These are phyloP conservation scores for Trimorus sp. DNA, from an alignment of 2,888 invertebrate genomes.

Conservation along the genomic window DNA sequence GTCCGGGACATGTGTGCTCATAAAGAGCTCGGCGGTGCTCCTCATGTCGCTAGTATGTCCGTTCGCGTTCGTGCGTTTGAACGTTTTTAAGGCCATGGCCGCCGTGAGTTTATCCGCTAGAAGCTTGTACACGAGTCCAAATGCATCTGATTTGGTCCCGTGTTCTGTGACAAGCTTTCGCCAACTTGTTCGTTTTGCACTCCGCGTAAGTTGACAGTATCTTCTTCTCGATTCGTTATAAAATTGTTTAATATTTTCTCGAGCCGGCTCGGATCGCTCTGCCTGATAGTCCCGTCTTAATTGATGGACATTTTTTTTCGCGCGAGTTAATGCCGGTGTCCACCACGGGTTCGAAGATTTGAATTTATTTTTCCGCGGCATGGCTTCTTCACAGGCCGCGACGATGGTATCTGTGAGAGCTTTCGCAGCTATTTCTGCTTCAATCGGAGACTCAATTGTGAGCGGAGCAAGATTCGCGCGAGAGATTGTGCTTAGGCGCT, in stretches of 20 bases:
- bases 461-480: conserved; percentile 29
- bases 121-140: conserved; percentile 63
- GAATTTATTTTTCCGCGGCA: conserved; percentile 42
- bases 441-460: conserved; percentile 14
- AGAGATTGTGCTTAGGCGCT: conserved; percentile 23
- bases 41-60: conserved; percentile 26
- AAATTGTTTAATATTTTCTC: neutral
- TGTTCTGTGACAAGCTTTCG: conserved; percentile 52
- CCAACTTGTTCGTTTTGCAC: conserved; percentile 31
- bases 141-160: conserved; percentile 48
- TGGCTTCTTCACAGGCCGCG: conserved; percentile 40
- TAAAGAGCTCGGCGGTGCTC: conserved; percentile 41
- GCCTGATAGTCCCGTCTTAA: conserved; percentile 27
- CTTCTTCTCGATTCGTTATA: neutral
- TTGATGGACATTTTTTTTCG: conserved; percentile 7
- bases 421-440: conserved; percentile 36
- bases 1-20: conserved; percentile 56
- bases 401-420: conserved; percentile 42
- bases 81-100: conserved; percentile 17
- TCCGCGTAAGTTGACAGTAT: conserved; percentile 4
- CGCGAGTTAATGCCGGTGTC: conserved; percentile 41
- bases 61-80: conserved; percentile 9
- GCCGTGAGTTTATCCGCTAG: conserved; percentile 44
- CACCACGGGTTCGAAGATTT: conserved; percentile 66
- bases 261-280: conserved; percentile 1